Base-by-base conservation (phyloP, 2,888 invertebrate genomes). In the Scaptomyza cyrtandrae region DNA sequence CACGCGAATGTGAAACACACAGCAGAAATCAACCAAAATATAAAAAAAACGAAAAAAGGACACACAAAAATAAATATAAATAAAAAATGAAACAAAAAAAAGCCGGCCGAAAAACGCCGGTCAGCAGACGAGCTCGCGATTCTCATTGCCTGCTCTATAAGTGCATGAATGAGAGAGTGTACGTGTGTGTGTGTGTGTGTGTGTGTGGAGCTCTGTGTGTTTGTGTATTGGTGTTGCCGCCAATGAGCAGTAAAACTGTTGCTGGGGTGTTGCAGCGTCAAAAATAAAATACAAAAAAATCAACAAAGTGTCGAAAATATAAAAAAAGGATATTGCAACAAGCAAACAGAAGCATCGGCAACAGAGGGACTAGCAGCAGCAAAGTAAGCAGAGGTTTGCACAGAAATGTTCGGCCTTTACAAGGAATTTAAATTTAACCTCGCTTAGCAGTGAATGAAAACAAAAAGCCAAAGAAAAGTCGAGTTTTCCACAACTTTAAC, bases 191-290 rank as follows among this genome's bases (percentile, higher is more conserved):
- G 39, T 48, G 37, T 39, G 13, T 53, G 19, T 63, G 37, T 31
- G 80, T 65, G 78, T 65, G 55, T 44, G 24, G n/a, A 19, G 24
- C 24, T 24, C 24, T 10, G 49, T 39, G 19, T 65, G 68, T 63
- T 43, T 53, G 27, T 50, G 53, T 39, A 44, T 60, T 78, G 74
- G 58, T 77, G 75, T 86, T 68, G 67, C 68, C 66, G 72, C 82
- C 83, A 83, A 83, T 83, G 74, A 88, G 76, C 77, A 79, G 76
- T 71, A 71, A 83, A 88, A 88, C 88, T 88, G 82, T 88, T 88
- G 88, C 81, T 82, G 84, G 56, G 70, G 49, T 83, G 72, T 68
- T 61, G 70, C 85, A 71, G 58, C 66, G 33, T 54, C 59, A 63
- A 70, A 81, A 74, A 57, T 57, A 43, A 37, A 64, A 63, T 67